Conservation (phyloP, 2,888 invertebrate species). For the Horisme vitalbata region DNA sequence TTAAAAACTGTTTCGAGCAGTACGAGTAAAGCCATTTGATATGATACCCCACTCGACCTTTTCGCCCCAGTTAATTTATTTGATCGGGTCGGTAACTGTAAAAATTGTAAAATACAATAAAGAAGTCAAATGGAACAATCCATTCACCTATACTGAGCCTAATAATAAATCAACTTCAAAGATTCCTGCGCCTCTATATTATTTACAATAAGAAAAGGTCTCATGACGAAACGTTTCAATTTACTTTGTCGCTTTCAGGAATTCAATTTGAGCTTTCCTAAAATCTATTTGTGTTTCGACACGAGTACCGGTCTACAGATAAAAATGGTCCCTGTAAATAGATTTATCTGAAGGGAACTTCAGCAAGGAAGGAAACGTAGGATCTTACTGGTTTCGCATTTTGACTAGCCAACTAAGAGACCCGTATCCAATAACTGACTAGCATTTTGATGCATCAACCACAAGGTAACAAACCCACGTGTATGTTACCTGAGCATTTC, state of each 20-base stretch:
- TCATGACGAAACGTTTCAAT: conserved; percentile 40
- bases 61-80: too few species aligned
- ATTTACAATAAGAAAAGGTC: conserved; percentile 36
- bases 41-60: too few species aligned
- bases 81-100: too few species aligned
- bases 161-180: conserved; percentile 30
- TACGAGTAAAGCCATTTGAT: too few species aligned
- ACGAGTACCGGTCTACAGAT: conserved; percentile 36
- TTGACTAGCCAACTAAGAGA: neutral
- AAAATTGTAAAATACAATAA: neutral
- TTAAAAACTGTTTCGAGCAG: too few species aligned
- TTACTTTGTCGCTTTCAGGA: conserved; percentile 44
- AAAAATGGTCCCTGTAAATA: conserved; percentile 45
- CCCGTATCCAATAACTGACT: too few species aligned
- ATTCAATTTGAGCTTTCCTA: conserved; percentile 49
- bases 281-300: conserved; percentile 50
- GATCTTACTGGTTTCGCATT: neutral
- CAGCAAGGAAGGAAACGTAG: conserved; percentile 3
- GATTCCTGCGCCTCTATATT: conserved; percentile 22
- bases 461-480: too few species aligned
- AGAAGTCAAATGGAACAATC: conserved; percentile 1
- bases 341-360: conserved; percentile 38
- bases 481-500: too few species aligned
- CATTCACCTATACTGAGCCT: conserved; percentile 1
- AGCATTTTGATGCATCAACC: too few species aligned